Evolutionary conservation across 2,797 vertebrate species (phyloP).

Genomic region (Galago senegalensis): DNA sequence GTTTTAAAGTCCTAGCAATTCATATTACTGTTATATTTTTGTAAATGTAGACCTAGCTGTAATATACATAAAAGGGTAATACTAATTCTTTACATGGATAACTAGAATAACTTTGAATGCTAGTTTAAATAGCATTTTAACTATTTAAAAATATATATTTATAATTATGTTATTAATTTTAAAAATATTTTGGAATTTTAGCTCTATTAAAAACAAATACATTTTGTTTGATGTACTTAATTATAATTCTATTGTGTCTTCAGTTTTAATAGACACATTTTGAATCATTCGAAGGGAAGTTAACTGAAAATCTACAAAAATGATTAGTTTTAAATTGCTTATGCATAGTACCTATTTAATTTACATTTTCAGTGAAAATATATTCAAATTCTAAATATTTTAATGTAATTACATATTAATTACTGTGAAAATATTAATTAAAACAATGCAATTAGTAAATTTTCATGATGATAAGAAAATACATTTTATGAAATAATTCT

Average conservation of each 20-base stretch:
- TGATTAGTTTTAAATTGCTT: not conserved
- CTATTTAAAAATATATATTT: not conserved
- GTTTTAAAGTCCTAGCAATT: not conserved
- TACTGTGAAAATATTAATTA: not conserved
- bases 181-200: not conserved
- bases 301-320: not conserved
- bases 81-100: not conserved
- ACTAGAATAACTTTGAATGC: not conserved
- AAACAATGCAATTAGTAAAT: not conserved
- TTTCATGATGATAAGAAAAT: not conserved
- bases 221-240: not conserved
- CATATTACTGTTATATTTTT: not conserved
- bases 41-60: not conserved
- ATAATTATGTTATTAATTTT: not conserved
- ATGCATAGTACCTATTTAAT: not conserved
- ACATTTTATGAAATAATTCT: not conserved
- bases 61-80: not conserved
- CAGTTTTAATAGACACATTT: not conserved
- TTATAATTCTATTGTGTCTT: not conserved
- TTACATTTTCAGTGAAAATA: not conserved
- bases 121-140: not conserved
- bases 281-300: constrained; percentile 2
- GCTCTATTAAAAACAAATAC: not conserved
- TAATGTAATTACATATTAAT: not conserved
- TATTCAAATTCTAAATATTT: not conserved